These are phyloP conservation scores for Odontomachus brunneus DNA, from an alignment of 1,140 invertebrate genomes.

Conservation along the genomic window DNA sequence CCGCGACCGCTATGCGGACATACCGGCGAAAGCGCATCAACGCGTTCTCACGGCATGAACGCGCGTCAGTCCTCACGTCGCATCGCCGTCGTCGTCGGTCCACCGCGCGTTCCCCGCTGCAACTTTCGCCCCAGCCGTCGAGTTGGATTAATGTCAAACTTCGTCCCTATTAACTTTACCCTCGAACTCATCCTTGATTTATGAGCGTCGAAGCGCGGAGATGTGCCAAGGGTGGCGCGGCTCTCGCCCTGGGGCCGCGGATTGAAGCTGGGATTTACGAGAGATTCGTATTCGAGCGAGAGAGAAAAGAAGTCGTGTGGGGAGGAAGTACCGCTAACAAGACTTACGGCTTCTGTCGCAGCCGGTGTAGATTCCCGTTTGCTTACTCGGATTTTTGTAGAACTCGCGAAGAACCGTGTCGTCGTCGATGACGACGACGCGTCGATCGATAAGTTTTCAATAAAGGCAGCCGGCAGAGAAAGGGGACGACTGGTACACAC, in stretches of 20 bases:
- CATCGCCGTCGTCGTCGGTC: not conserved
- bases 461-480: not conserved
- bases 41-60: not conserved
- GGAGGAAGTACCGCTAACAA: not conserved
- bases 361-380: not conserved
- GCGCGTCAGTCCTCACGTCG: not conserved
- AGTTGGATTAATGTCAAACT: conserved; percentile 71
- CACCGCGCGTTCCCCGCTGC: conserved; percentile 6
- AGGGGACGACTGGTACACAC: not conserved
- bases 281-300: conserved; percentile 41
- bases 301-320: conserved; percentile 30
- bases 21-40: conserved; percentile 22
- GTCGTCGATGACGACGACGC: not conserved
- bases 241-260: not conserved
- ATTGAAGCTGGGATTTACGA: conserved; percentile 48
- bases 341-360: conserved; percentile 36
- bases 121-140: conserved; percentile 34
- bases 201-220: conserved; percentile 61
- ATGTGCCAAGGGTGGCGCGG: conserved; percentile 32
- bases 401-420: not conserved
- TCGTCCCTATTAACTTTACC: conserved; percentile 66
- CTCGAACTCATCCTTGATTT: conserved; percentile 72
- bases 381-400: conserved; percentile 4
- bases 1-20: conserved; percentile 6
- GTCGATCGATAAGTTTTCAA: conserved; percentile 4